phyloP scores from a whole-genome alignment of 92 coral and sea anemone species.

The Palythoa heliodiscus region DNA sequence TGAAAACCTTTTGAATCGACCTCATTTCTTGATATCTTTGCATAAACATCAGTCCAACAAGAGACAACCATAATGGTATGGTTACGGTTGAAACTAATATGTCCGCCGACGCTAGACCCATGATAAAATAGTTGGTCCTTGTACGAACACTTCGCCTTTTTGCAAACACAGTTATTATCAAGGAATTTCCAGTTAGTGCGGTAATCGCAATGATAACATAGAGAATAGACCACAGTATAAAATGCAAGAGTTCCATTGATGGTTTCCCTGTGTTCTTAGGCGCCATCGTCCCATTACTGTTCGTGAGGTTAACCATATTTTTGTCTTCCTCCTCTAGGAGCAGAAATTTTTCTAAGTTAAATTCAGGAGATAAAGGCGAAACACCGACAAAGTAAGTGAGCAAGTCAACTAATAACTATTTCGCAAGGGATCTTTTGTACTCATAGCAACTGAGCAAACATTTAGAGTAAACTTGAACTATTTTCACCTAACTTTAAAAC shows the following conservation, averaged over 20 bases:
- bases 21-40: slow-evolving; percentile 40
- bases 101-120: slow-evolving; percentile 76
- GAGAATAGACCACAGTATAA: slow-evolving; percentile 59
- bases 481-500: not conserved
- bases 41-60: slow-evolving; percentile 50
- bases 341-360: slow-evolving; percentile 10
- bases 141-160: slow-evolving; percentile 76
- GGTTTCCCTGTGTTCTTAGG: slow-evolving; percentile 16
- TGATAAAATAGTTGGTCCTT: slow-evolving; percentile 74
- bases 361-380: not conserved
- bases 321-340: not conserved
- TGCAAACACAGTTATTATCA: slow-evolving; percentile 73
- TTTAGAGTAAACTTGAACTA: no score
- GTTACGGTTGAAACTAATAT: slow-evolving; percentile 67
- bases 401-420: not conserved
- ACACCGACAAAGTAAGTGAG: not conserved
- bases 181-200: slow-evolving; percentile 68
- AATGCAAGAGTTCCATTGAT: slow-evolving; percentile 48
- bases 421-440: not conserved
- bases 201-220: slow-evolving; percentile 59
- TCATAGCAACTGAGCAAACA: not conserved
- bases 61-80: slow-evolving; percentile 66
- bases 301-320: slow-evolving; percentile 35
- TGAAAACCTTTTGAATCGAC: slow-evolving; percentile 55
- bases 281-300: slow-evolving; percentile 5